Conservation (phyloP, 1,140 invertebrate genomes). For the Cherax quadricarinatus region DNA sequence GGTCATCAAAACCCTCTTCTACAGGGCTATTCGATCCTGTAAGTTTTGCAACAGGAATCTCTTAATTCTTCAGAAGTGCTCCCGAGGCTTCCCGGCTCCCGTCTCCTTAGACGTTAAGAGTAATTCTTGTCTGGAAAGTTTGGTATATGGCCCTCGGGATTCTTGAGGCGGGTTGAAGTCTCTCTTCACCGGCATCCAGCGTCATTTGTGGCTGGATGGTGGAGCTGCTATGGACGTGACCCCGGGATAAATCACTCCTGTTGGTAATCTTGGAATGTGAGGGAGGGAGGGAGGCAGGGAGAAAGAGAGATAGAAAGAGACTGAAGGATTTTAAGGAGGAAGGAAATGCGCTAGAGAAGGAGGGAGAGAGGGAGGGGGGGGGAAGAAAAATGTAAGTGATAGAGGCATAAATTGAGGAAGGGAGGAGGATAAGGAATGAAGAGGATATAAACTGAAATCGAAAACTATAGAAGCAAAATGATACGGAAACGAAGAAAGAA, state of each 20-base stretch:
- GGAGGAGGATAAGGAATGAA: neutral
- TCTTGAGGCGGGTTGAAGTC: neutral
- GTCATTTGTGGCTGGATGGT: neutral
- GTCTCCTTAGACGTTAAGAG: too few relatives aligned
- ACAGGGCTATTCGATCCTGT: too few relatives aligned
- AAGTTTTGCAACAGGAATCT: too few relatives aligned
- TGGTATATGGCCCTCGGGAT: neutral
- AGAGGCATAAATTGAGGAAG: neutral
- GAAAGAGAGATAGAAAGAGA: neutral
- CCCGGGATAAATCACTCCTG: neutral
- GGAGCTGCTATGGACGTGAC: neutral
- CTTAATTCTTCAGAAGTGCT: too few relatives aligned
- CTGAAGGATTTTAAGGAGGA: too few relatives aligned
- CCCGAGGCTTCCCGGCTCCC: too few relatives aligned
- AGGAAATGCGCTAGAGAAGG: too few relatives aligned
- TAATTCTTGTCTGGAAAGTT: neutral
- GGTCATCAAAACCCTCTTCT: too few relatives aligned
- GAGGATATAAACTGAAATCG: neutral
- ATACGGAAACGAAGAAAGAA: too few relatives aligned
- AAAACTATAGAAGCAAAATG: too few relatives aligned
- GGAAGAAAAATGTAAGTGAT: too few relatives aligned
- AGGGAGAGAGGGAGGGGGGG: too few relatives aligned
- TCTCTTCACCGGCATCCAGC: neutral
- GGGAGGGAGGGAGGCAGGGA: neutral
- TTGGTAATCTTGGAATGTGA: neutral